Conservation (phyloP, 2,888 invertebrate species). For the Drosophila anomelani region DNA sequence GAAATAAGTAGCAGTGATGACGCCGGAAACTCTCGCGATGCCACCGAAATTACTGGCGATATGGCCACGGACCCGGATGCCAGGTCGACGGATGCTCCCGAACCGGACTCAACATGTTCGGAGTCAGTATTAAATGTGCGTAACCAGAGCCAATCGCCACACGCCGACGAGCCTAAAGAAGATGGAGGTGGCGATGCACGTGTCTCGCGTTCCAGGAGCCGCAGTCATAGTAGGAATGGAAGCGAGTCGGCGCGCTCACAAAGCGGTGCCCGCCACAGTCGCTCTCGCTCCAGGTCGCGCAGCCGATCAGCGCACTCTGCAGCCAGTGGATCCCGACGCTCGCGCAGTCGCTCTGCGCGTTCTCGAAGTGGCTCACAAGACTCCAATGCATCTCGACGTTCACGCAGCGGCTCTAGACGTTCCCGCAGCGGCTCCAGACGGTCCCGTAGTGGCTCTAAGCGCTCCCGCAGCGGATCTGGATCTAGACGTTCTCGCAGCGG, state of each 20-base stretch:
- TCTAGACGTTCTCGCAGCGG: slow-evolving; percentile 8
- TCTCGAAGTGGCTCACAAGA: slow-evolving; percentile 20
- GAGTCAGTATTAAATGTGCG: slow-evolving; percentile 21
- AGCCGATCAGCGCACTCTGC: slow-evolving; percentile 14
- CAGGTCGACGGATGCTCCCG: background rate
- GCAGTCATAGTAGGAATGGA: slow-evolving; percentile 13
- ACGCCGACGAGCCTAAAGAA: background rate
- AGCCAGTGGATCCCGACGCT: slow-evolving; percentile 9
- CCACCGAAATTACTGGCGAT: background rate
- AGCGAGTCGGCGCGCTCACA: slow-evolving; percentile 8
- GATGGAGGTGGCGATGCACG: background rate
- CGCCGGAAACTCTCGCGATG: slow-evolving; percentile 1
- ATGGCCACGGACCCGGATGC: background rate
- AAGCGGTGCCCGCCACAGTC: slow-evolving; percentile 7
- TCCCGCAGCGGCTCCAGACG: slow-evolving; percentile 55
- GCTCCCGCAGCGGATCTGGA: slow-evolving; percentile 27
- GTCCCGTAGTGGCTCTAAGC: slow-evolving; percentile 69
- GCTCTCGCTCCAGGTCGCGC: slow-evolving; percentile 1
- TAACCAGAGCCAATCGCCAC: slow-evolving; percentile 4
- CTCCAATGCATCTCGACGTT: slow-evolving; percentile 32
- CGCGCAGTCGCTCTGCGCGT: slow-evolving; percentile 18
- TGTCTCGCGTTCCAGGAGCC: slow-evolving; percentile 18
- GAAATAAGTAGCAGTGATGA: slow-evolving; percentile 13
- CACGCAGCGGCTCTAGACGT: slow-evolving; percentile 33
- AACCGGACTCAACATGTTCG: slow-evolving; percentile 5